Percentiles rank a stretch among this genome's conserved stretches.
Conservation (phyloP, 1,140 invertebrate genomes). For the Apis florea region DNA sequence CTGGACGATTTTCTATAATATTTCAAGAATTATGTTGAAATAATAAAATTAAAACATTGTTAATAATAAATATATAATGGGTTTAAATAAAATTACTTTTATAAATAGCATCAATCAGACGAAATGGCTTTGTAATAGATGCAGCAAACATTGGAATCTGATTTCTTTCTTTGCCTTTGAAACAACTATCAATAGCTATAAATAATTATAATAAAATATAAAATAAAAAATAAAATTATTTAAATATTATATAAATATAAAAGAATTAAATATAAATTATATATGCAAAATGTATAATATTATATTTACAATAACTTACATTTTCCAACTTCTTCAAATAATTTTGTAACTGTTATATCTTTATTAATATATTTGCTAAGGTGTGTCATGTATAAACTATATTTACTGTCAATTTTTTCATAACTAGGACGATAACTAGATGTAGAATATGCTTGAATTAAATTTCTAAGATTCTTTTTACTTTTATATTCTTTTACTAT, state of each 20-base stretch:
- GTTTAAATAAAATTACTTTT: slow-evolving; percentile 57
- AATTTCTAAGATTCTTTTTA: slow-evolving; percentile 71
- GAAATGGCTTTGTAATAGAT: slow-evolving; percentile 70
- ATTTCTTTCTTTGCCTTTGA: slow-evolving; percentile 69
- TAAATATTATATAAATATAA: background rate
- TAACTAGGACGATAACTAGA: slow-evolving; percentile 72
- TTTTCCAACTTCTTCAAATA: slow-evolving; percentile 73
- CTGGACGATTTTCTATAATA: slow-evolving; percentile 53
- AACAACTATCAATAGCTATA: slow-evolving; percentile 68
- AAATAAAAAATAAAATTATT: too few relatives aligned
- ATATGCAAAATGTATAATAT: background rate
- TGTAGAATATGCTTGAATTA: slow-evolving; percentile 74
- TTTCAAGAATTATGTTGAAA: background rate
- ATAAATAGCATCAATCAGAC: slow-evolving; percentile 66
- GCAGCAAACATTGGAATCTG: slow-evolving; percentile 74
- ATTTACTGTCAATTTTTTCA: slow-evolving; percentile 65
- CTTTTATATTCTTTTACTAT: slow-evolving; percentile 69
- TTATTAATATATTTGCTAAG: slow-evolving; percentile 70
- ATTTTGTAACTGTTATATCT: slow-evolving; percentile 69
- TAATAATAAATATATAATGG: slow-evolving; percentile 8
- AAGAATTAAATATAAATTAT: background rate
- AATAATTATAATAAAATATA: slow-evolving; percentile 40
- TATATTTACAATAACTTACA: slow-evolving; percentile 66
- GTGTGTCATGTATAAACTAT: slow-evolving; percentile 70
- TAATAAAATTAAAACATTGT: background rate